Evolutionary conservation across 2,797 vertebrate species (phyloP).

Genomic region (Mormyrus hasselquistii): DNA sequence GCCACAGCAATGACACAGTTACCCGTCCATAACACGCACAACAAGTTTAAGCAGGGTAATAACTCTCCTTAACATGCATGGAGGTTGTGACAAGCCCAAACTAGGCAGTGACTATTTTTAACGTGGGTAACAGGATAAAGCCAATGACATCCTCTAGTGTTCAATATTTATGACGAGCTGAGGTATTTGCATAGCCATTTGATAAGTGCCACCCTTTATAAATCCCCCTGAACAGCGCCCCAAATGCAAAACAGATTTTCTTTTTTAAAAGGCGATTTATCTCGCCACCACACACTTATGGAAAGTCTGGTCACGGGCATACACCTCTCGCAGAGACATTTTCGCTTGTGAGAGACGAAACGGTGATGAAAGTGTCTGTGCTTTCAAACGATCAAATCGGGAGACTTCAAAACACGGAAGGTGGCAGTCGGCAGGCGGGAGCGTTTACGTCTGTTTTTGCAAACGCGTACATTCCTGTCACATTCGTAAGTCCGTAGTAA

Average conservation of each 20-base stretch:
- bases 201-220: background rate
- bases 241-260: background rate
- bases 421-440: background rate
- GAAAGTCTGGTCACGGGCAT: background rate
- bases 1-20: background rate
- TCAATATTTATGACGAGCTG: background rate
- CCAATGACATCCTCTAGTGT: slow-evolving; percentile 5
- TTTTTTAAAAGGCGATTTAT: background rate
- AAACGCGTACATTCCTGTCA: background rate
- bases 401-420: background rate
- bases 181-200: background rate
- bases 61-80: background rate
- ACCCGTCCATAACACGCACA: background rate
- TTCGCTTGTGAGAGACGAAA: background rate
- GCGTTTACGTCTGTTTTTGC: background rate
- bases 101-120: slow-evolving; percentile 4
- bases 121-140: background rate
- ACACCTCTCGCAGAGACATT: background rate
- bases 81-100: background rate
- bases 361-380: background rate
- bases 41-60: background rate
- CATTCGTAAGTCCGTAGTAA: background rate
- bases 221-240: background rate
- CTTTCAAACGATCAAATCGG: background rate
- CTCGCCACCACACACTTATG: background rate